A percentile compares a stretch with the other conserved stretches of the same genome.
Conservation (phyloP, 2,888 invertebrate genomes). For the Drosophila buzzatii region DNA sequence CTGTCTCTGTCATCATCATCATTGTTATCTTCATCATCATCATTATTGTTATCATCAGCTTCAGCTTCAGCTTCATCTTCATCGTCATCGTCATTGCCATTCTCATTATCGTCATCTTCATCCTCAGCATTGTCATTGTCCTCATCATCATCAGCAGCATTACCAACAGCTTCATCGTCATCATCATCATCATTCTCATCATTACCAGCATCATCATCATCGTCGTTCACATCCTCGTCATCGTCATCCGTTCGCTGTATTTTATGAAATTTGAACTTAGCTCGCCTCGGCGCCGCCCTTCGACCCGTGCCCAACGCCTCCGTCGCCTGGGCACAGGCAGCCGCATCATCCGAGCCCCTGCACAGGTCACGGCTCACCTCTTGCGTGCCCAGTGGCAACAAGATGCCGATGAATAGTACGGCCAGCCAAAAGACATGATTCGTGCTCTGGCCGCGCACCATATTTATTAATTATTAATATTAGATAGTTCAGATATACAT, state of each 20-base stretch:
- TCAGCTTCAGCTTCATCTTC: slow-evolving; percentile 17
- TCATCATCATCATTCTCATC: slow-evolving; percentile 20
- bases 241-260: slow-evolving; percentile 70
- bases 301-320: slow-evolving; percentile 34
- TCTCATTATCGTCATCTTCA: background rate
- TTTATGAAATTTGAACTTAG: slow-evolving; percentile 83
- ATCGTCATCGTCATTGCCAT: slow-evolving; percentile 23
- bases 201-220: slow-evolving; percentile 22
- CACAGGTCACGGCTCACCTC: slow-evolving; percentile 56
- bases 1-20: background rate
- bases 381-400: slow-evolving; percentile 47
- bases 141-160: slow-evolving; percentile 2
- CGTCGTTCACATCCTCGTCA: background rate
- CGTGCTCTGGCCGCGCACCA: slow-evolving; percentile 23
- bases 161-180: background rate
- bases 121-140: slow-evolving; percentile 14
- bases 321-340: slow-evolving; percentile 29
- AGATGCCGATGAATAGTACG: slow-evolving; percentile 45
- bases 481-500: background rate
- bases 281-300: slow-evolving; percentile 31
- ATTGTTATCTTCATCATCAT: slow-evolving; percentile 1
- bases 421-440: slow-evolving; percentile 39
- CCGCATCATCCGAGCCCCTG: slow-evolving; percentile 43
- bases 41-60: slow-evolving; percentile 20
- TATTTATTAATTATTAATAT: slow-evolving; percentile 13